These are phyloP conservation scores for Oreochromis niloticus DNA, from an alignment of 2,113 vertebrate genomes.

Conservation along the genomic window DNA sequence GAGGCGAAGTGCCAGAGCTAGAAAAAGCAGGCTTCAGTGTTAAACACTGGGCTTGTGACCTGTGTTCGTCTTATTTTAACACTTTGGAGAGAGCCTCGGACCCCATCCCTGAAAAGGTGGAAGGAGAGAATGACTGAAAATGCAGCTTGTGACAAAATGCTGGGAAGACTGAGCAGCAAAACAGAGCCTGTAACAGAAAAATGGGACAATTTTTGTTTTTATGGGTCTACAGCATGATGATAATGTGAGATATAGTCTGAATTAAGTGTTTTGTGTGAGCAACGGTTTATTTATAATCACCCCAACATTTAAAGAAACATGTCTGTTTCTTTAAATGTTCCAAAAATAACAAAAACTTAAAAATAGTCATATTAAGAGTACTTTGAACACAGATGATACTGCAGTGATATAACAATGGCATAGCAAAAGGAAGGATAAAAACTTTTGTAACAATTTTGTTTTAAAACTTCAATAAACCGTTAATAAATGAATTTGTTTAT, in stretches of 20 bases:
- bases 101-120: neutral
- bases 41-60: neutral
- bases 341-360: neutral
- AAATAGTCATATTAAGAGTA: neutral
- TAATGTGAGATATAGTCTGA: too few relatives aligned
- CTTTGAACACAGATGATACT: neutral
- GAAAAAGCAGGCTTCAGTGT: neutral
- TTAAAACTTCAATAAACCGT: neutral
- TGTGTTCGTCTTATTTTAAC: fast-evolving
- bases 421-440: neutral
- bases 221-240: too few relatives aligned
- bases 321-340: neutral
- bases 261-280: too few relatives aligned
- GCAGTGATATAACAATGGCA: neutral
- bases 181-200: too few relatives aligned
- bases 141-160: too few relatives aligned
- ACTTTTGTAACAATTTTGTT: neutral
- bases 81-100: neutral
- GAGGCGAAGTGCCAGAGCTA: neutral
- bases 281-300: too few relatives aligned
- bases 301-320: too few relatives aligned
- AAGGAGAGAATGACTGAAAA: too few relatives aligned
- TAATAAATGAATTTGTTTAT: neutral
- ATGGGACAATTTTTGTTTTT: too few relatives aligned
- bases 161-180: too few relatives aligned